Base-by-base conservation (phyloP, 2,113 vertebrate genomes). In the Sylvilagus bachmani region DNA sequence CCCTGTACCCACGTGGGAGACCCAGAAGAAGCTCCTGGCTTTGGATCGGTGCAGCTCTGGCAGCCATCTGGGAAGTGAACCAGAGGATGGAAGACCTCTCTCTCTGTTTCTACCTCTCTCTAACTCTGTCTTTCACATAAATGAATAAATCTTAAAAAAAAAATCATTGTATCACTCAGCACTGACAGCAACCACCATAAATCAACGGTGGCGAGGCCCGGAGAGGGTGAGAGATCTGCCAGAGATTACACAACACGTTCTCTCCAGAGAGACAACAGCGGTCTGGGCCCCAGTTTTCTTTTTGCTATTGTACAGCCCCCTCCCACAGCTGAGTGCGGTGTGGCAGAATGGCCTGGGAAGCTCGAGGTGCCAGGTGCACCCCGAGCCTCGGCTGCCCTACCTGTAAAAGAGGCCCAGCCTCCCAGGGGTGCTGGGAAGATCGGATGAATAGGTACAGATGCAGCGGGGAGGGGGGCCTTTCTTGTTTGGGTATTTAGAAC, bases 181-280 rank as follows among this genome's bases (percentile, higher is more conserved):
- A 25, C 33, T 61, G 74, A 27, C 4, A 31, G 27, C 21, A 55
- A 22, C 27, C 55, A n/a, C 27, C 33, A 13, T 85, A 53, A 51
- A 84, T n/a, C 71, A 71, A 55, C 36, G 77, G 36, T 29, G 29
- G 62, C 61, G 74, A 89, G 79, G 36, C 22, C 31, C 44, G 36
- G 77, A 92, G 64, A 91, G 71, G 49, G 31, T 36, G 82, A 89
- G 87, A 78, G 29, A 62, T 71, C 79, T 89, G 13, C 55, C 24
- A 10, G 3, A 19, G 25, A 36, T 66, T 61, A n/a, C 31, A 5
- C 33, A 71, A 62, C 49, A 25, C 44, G 36, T 85, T 85, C 31
- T 69, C 51, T 21, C 24, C 55, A 69, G 55, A 80, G 31, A 51
- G 33, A 21, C 36, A 25, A 78, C 75, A 66, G 51, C 9, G 62